A percentile compares a stretch with the other conserved stretches of the same genome.
Evolutionary conservation across 2,113 vertebrate genomes (phyloP).

Genomic region (Corythornis cristatus): DNA sequence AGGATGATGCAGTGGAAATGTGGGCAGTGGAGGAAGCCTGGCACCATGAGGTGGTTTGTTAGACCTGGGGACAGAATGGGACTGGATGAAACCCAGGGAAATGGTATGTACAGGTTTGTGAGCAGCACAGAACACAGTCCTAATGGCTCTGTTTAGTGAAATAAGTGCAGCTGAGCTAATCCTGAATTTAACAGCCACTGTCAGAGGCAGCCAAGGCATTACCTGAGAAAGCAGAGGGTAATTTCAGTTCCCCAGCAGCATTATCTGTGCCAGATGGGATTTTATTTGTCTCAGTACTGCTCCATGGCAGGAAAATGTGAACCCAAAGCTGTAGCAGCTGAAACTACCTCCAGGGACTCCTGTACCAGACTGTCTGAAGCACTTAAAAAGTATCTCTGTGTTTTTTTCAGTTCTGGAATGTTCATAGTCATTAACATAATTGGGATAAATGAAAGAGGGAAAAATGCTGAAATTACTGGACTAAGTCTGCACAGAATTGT

Average conservation of each 20-base stretch:
- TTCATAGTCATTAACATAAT: neutral
- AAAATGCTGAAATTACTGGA: neutral
- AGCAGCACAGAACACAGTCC: neutral
- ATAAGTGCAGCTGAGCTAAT: neutral
- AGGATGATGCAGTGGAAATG: neutral
- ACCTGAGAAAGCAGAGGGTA: neutral
- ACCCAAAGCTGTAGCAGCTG: neutral
- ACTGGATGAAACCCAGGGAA: neutral
- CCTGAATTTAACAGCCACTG: neutral
- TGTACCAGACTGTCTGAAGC: neutral
- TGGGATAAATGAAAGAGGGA: neutral
- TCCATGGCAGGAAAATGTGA: neutral
- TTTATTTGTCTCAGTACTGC: neutral
- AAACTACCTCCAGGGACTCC: neutral
- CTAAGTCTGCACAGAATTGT: neutral
- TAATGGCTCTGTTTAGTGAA: neutral
- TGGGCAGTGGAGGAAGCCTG: neutral
- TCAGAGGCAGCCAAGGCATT: neutral
- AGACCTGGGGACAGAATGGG: neutral
- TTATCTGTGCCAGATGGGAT: neutral
- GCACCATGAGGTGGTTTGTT: neutral
- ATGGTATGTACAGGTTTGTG: neutral
- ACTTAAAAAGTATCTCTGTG: neutral
- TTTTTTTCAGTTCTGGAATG: neutral
- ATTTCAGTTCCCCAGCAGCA: neutral